phyloP scores from a whole-genome alignment of 2,888 invertebrate species.

The Meiosimyza decipiens region DNA sequence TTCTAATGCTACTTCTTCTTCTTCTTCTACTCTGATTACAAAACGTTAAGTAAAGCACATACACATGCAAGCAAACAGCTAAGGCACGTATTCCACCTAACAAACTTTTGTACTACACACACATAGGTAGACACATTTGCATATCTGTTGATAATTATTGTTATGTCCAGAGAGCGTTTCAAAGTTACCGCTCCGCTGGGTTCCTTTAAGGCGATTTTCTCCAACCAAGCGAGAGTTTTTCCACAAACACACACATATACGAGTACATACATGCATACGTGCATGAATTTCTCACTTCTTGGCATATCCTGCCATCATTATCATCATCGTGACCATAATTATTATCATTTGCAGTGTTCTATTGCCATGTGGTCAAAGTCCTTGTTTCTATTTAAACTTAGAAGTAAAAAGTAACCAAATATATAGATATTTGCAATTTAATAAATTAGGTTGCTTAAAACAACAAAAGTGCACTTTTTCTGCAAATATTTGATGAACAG shows the following conservation, averaged over 20 bases:
- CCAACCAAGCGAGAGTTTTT: constrained; percentile 38
- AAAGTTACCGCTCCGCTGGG: constrained; percentile 44
- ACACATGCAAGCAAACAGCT: constrained; percentile 34
- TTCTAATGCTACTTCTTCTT: constrained; percentile 23
- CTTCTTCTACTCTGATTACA: constrained; percentile 37
- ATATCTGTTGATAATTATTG: constrained; percentile 44
- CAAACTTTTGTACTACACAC: constrained; percentile 39
- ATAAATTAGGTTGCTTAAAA: too few species aligned
- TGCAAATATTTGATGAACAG: too few species aligned
- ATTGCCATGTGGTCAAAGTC: too few species aligned
- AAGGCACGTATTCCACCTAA: constrained; percentile 39
- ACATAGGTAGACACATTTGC: constrained; percentile 37
- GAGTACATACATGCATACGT: background rate
- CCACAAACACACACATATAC: constrained; percentile 8
- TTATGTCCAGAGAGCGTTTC: constrained; percentile 42
- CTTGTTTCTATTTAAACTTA: too few species aligned
- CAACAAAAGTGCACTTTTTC: too few species aligned
- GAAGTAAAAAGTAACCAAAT: too few species aligned
- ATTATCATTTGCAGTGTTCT: too few species aligned
- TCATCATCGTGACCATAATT: too few species aligned
- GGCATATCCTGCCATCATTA: too few species aligned
- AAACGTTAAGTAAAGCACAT: constrained; percentile 31
- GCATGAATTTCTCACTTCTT: background rate
- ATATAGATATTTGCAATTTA: too few species aligned
- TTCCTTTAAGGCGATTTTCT: constrained; percentile 46